Base-by-base conservation (phyloP, 2,113 vertebrate genomes). In the Serilophus lunatus region DNA sequence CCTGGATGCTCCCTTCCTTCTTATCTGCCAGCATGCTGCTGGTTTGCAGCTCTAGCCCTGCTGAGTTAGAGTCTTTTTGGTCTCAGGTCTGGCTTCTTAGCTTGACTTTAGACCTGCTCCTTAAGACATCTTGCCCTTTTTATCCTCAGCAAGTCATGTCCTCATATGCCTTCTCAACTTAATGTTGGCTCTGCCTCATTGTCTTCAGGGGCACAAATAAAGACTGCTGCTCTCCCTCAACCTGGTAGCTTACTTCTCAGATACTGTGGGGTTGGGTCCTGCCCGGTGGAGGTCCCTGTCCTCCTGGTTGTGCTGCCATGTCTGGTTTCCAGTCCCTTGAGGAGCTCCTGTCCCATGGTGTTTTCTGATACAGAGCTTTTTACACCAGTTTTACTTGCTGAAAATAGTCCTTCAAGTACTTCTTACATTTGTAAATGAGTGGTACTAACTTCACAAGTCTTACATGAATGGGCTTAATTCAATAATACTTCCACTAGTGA, bases 1-100 rank as follows among this genome's bases (percentile, higher is more conserved):
- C 33, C 47, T 28, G 9, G 18, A 4, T 2, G 0, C 1, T 4
- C 0, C 0, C 0, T 24, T 15, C 0, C 0, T 7, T 0, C 0
- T 14, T 4, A 0, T 3, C 0, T 83, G 1, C 0, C 3, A 33
- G 8, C 5, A 0, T 17, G 3, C 0, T 90, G 12, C 4, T 57
- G 1, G 5, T 10, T 0, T 70, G 7, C 0, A 18, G 9, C 1
- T 66, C 3, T 0, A 8, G 3, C 0, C 4, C 1, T 35, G 6
- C 3, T 64, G 0, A 11, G 9, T 1, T 1, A 51, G 1, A 3
- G 4, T 1, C 0, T 14, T 29, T 40, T 42, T 42, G 4, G 10
- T 9, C 2, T 50, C 65, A 6, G 3, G 0, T 64, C 7, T 63
- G 23, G 1, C 0, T 72, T 60, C 1, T 36, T 10, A 3, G 2